Evolutionary conservation across 2,113 vertebrate genomes (phyloP).

Genomic region (Corythoichthys haematopterus): DNA sequence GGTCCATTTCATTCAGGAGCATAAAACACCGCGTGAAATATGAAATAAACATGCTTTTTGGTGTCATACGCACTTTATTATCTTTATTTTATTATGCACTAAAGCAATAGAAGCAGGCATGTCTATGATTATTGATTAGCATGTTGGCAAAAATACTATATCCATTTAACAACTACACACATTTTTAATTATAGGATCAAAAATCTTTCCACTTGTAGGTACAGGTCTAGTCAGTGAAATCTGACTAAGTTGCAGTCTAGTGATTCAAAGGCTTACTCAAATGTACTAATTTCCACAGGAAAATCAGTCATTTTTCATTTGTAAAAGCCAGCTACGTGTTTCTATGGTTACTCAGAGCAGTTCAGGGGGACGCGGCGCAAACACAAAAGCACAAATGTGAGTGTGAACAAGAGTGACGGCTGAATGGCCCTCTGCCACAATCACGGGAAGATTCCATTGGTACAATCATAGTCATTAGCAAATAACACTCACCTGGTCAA

Average conservation of each 20-base stretch:
- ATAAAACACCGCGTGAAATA: too few relatives aligned
- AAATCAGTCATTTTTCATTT: constrained; percentile 55
- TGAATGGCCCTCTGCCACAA: constrained; percentile 49
- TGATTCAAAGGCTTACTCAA: constrained; percentile 35
- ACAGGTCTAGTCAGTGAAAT: constrained; percentile 26
- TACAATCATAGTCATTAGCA: constrained; percentile 64
- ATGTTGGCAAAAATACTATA: too few relatives aligned
- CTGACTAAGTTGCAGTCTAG: constrained; percentile 46
- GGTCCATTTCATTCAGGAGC: too few relatives aligned
- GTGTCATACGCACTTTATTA: too few relatives aligned
- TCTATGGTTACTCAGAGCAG: constrained; percentile 61
- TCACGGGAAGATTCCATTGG: constrained; percentile 59
- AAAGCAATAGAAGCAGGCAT: too few relatives aligned
- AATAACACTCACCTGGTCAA: constrained; percentile 65
- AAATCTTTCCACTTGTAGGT: constrained; percentile 21
- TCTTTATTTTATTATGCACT: too few relatives aligned
- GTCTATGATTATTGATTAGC: too few relatives aligned
- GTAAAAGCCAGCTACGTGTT: constrained; percentile 57
- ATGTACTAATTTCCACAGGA: constrained; percentile 52
- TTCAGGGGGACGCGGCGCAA: constrained; percentile 48
- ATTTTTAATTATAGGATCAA: not conserved
- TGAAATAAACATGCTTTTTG: too few relatives aligned
- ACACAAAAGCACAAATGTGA: constrained; percentile 53
- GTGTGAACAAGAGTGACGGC: constrained; percentile 31
- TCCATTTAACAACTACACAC: too few relatives aligned